Evolutionary conservation across 1,140 invertebrate genomes (phyloP).

Genomic region (Drosophila ironensis): DNA sequence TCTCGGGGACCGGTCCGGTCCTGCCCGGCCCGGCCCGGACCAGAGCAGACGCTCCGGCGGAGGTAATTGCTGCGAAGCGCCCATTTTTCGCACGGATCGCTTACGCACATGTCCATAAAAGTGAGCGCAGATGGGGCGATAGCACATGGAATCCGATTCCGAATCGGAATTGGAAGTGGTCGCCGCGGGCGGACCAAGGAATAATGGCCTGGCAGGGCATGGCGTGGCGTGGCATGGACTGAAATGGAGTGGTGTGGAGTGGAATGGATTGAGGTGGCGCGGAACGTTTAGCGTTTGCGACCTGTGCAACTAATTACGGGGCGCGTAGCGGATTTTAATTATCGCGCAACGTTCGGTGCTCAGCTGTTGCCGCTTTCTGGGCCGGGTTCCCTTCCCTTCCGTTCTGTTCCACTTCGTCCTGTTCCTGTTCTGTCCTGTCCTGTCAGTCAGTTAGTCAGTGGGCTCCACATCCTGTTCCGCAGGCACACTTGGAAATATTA

Average conservation of each 20-base stretch:
- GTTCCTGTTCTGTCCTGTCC: slow-evolving; percentile 18
- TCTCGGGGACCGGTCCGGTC: background rate
- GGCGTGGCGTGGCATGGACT: slow-evolving; percentile 1
- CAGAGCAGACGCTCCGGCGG: slow-evolving; percentile 39
- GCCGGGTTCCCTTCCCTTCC: slow-evolving; percentile 8
- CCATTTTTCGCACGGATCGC: slow-evolving; percentile 81
- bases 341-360: slow-evolving; percentile 45
- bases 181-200: slow-evolving; percentile 8
- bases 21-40: slow-evolving; percentile 20
- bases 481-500: slow-evolving; percentile 5
- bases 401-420: slow-evolving; percentile 13
- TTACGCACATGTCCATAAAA: slow-evolving; percentile 79
- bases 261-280: background rate
- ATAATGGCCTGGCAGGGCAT: slow-evolving; percentile 15
- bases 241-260: background rate
- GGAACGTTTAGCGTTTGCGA: slow-evolving; percentile 27
- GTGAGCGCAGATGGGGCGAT: slow-evolving; percentile 54
- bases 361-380: slow-evolving; percentile 61
- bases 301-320: slow-evolving; percentile 72
- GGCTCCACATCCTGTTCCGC: slow-evolving; percentile 19
- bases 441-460: slow-evolving; percentile 45
- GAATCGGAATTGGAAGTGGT: slow-evolving; percentile 45
- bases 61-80: slow-evolving; percentile 80
- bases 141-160: slow-evolving; percentile 17
- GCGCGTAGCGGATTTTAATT: slow-evolving; percentile 77